Evolutionary conservation across 2,888 invertebrate genomes (phyloP), one percentile per base, ranked within the genome.

Genomic region (Cephus sareptanus): DNA sequence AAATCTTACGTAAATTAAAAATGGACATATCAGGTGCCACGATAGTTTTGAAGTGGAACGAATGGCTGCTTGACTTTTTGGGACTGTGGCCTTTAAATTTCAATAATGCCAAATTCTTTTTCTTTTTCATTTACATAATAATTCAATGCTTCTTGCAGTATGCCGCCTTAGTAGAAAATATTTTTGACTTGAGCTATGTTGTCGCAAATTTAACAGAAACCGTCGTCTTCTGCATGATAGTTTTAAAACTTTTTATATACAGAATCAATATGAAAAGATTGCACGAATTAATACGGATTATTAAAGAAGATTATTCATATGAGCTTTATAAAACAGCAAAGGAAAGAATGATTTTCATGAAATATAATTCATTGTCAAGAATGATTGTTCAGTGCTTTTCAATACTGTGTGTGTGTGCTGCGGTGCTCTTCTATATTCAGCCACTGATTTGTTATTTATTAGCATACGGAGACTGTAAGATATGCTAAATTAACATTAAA

Each of bases 161-260:
- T 9, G 71, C 71, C 33, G 71, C 31, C 4, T 33, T 71, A 15
- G 33, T 70, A 30, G 31, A 11, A 15, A 13, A 70, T 12, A 70
- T 70, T 33, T 30, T 13, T 11, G 30, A 70, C 70, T 15, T 71
- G 71, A 33, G 30, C 12, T 71, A 71, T 2, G 33, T 71, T 15
- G 71, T 71, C 33, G 71, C 71, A 30, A 71, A 71, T 71, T 71
- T 71, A 33, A 71, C 71, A 15, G 71, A 71, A 71, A 71, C 31
- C 2, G 2, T 71, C 4, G 15, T 71, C 31, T 33, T 71, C 15
- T 71, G 31, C 71, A 31, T 71, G 31, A 71, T 30, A 11, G 1
- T 71, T 33, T 33, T 30, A 33, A 71, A 71, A 31, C 30, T 71
- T 15, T 3, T 12, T 33, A 30, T 33, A 33, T 71, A 31, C 71